These are phyloP conservation scores for Drosophila dunni DNA, from an alignment of 1,140 invertebrate species.

Conservation along the genomic window DNA sequence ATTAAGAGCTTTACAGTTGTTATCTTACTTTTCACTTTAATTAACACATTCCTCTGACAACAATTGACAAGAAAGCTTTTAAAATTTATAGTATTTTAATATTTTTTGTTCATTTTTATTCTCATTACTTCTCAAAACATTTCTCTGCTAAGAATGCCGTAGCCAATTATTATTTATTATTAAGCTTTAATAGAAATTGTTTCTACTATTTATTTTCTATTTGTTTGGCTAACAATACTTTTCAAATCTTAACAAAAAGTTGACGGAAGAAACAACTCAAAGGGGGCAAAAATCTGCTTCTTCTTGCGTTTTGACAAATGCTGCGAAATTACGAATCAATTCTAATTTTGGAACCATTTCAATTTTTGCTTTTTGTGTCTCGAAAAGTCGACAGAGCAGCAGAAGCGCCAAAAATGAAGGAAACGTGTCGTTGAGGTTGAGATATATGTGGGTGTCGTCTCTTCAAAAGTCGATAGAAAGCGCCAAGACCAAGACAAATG, in stretches of 20 bases:
- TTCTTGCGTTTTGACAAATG: conserved; percentile 51
- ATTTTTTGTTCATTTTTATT: background rate
- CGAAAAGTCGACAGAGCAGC: conserved; percentile 17
- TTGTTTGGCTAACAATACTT: conserved; percentile 19
- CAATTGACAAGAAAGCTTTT: background rate
- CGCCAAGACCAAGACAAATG: conserved; percentile 22
- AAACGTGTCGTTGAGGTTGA: conserved; percentile 3
- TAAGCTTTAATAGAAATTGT: conserved; percentile 11
- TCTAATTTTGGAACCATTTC: conserved; percentile 74
- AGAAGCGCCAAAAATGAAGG: conserved; percentile 44
- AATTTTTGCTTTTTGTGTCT: conserved; percentile 20
- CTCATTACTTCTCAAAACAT: background rate
- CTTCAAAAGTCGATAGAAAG: conserved; percentile 32
- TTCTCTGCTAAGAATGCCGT: background rate
- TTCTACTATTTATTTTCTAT: conserved; percentile 8
- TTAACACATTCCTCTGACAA: background rate
- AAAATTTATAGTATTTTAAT: background rate
- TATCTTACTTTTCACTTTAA: too few relatives aligned
- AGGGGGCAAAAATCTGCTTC: conserved; percentile 24
- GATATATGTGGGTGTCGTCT: conserved; percentile 37
- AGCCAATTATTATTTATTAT: conserved; percentile 4
- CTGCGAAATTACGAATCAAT: conserved; percentile 69
- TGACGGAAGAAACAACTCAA: conserved; percentile 17
- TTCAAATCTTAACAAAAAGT: conserved; percentile 19
- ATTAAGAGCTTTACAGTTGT: background rate